Evolutionary conservation across 1,140 invertebrate species (phyloP).

Genomic region (Lepidurus packardi): DNA sequence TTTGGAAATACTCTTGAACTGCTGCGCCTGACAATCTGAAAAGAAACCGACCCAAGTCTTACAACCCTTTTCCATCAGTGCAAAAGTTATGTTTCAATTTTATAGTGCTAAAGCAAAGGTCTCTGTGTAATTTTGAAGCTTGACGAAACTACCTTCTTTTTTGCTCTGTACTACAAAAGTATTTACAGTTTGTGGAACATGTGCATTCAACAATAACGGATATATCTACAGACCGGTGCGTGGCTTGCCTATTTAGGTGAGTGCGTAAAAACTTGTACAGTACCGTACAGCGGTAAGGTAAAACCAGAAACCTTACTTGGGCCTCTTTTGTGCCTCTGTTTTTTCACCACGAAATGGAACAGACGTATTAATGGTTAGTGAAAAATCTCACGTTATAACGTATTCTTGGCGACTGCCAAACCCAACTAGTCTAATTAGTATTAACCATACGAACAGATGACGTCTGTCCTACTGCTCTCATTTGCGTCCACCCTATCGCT

Average conservation of each 20-base stretch:
- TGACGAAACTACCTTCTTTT: no score
- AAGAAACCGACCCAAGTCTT: background rate
- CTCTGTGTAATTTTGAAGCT: no score
- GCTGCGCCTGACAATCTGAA: background rate
- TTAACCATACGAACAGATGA: background rate
- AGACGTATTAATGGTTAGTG: background rate
- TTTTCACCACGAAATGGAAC: background rate
- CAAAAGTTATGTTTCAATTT: background rate
- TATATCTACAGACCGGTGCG: background rate
- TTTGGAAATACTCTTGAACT: background rate
- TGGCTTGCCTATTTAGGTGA: constrained; percentile 7
- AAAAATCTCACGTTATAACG: background rate
- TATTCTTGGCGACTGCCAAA: background rate
- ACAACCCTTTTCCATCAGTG: background rate
- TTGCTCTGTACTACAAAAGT: no score
- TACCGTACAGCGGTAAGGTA: background rate
- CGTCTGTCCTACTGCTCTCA: background rate
- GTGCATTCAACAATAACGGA: background rate
- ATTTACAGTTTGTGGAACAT: background rate
- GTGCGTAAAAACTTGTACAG: background rate
- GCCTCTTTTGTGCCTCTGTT: background rate
- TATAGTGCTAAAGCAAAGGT: no score
- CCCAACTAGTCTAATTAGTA: constrained; percentile 1
- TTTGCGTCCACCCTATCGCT: background rate
- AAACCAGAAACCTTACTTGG: background rate